Conservation (phyloP, 2,113 vertebrate genomes). For the Grus americana region DNA sequence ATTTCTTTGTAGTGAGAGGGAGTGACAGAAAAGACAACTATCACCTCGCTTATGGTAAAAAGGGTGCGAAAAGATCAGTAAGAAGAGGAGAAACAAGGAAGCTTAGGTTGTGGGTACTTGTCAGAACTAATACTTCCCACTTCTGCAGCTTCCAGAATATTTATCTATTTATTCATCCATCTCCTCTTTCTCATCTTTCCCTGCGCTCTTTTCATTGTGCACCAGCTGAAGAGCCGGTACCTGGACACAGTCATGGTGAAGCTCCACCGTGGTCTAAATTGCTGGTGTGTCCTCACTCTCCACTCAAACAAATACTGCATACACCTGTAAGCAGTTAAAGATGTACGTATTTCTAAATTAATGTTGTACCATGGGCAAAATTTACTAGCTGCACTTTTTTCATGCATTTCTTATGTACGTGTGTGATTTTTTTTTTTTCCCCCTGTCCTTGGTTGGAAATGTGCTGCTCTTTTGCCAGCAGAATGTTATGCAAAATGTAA, state of each 20-base stretch:
- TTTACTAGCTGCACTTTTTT: background rate
- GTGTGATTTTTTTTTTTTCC: too few species aligned
- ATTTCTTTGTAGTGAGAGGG: background rate
- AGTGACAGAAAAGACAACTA: background rate
- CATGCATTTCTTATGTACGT: background rate
- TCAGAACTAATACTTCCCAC: background rate
- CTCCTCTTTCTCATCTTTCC: background rate
- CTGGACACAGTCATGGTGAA: background rate
- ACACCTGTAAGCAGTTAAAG: background rate
- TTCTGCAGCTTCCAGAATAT: background rate
- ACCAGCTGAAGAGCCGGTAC: background rate
- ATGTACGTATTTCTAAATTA: background rate
- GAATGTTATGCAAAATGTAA: background rate
- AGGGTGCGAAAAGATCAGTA: background rate
- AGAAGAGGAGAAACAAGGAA: background rate
- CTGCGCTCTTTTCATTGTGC: background rate
- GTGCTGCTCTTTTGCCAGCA: background rate
- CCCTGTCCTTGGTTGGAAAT: background rate
- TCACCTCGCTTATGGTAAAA: background rate
- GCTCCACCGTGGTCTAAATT: background rate
- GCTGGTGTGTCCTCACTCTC: fast-evolving
- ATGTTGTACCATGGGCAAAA: background rate
- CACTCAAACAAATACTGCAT: background rate
- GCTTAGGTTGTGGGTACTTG: background rate
- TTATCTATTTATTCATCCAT: background rate